Percentiles rank a stretch among this genome's conserved stretches.
phyloP scores from a whole-genome alignment of 1,140 invertebrate genomes.

The Sarcophaga peregrina region DNA sequence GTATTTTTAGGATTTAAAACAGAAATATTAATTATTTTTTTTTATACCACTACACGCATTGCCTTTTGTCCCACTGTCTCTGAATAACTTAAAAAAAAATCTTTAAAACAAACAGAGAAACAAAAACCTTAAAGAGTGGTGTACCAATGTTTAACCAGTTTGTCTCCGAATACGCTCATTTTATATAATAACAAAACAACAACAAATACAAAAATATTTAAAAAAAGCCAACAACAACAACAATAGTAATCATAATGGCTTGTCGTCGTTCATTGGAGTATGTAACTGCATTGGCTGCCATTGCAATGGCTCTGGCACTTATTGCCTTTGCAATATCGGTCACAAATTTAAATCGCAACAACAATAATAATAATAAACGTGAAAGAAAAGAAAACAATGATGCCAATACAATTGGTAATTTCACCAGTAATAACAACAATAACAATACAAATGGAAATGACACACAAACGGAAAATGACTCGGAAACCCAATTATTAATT shows the following conservation, averaged over 20 bases:
- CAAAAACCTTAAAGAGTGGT: neutral
- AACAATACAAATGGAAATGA: neutral
- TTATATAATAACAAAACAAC: neutral
- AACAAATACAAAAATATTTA: too few relatives aligned
- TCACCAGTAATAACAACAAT: neutral
- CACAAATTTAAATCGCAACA: neutral
- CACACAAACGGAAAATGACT: neutral
- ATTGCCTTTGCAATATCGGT: conserved; percentile 39
- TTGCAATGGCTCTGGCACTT: conserved; percentile 26
- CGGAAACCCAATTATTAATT: conserved; percentile 26
- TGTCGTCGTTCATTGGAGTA: conserved; percentile 42
- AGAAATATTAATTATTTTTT: too few relatives aligned
- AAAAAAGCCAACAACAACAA: neutral
- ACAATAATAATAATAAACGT: conserved; percentile 1
- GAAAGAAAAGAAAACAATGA: neutral
- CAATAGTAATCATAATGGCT: conserved; percentile 24
- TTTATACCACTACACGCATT: too few relatives aligned
- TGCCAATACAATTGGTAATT: neutral
- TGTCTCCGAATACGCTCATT: neutral
- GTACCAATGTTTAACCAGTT: neutral
- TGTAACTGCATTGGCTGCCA: conserved; percentile 13
- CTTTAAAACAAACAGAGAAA: neutral
- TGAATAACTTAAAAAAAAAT: too few relatives aligned
- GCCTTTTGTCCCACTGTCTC: too few relatives aligned
- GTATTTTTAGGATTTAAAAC: too few relatives aligned